These are phyloP conservation scores for Tupaia tana DNA, from an alignment of 2,113 vertebrate genomes.

Conservation along the genomic window DNA sequence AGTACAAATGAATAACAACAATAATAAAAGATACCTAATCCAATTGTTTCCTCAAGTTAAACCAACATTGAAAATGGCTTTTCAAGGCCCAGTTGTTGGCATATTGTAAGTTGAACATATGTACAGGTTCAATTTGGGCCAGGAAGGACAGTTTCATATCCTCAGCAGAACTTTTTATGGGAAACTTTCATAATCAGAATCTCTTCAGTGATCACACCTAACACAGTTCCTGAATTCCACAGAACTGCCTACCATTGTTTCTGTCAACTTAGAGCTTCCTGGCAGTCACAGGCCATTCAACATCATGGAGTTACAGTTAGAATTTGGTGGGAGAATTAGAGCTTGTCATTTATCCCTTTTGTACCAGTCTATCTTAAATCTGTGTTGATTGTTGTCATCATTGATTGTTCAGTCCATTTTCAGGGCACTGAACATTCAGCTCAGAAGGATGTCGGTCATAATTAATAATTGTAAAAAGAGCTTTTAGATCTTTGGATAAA, in stretches of 20 bases:
- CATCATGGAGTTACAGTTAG: constrained; percentile 63
- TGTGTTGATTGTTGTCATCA: constrained; percentile 49
- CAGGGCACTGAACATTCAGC: constrained; percentile 14
- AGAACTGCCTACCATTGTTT: constrained; percentile 17
- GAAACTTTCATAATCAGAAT: constrained; percentile 59
- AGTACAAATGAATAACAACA: background rate
- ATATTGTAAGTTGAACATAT: background rate
- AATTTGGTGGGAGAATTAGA: constrained; percentile 43
- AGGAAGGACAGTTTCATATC: constrained; percentile 14
- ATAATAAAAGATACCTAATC: background rate
- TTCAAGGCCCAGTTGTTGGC: background rate
- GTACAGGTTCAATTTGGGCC: background rate
- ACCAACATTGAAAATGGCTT: background rate
- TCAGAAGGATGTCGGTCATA: constrained; percentile 37
- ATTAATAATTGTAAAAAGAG: constrained; percentile 43
- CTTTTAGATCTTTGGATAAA: constrained; percentile 68
- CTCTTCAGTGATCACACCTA: constrained; percentile 56
- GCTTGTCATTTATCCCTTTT: constrained; percentile 60
- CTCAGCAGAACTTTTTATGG: constrained; percentile 50
- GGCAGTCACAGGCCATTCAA: constrained; percentile 58
- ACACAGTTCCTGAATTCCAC: constrained; percentile 33
- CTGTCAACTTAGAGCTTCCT: constrained; percentile 65
- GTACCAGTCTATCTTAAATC: constrained; percentile 61
- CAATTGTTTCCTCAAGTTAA: constrained; percentile 35
- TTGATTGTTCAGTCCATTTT: constrained; percentile 55